These are phyloP conservation scores for Catharus fuscescens DNA, from an alignment of 2,113 vertebrate genomes.

Conservation along the genomic window DNA sequence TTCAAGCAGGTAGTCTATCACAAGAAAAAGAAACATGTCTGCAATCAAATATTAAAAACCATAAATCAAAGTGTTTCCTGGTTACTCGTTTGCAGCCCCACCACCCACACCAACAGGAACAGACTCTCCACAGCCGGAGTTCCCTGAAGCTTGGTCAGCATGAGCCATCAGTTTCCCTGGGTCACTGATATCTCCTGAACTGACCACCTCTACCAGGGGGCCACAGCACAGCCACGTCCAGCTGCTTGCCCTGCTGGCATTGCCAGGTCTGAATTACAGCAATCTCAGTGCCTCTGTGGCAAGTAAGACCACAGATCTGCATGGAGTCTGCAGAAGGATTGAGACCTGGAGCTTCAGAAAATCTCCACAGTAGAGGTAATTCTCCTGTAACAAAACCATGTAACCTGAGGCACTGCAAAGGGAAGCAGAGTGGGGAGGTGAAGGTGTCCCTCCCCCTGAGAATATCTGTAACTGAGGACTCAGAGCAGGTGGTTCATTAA, in stretches of 20 bases:
- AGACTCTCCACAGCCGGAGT: neutral
- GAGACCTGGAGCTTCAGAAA: neutral
- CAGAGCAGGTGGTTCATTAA: neutral
- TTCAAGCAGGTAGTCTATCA: neutral
- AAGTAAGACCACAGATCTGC: neutral
- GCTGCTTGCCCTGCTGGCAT: too few species aligned
- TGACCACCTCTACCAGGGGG: neutral
- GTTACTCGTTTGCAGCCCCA: neutral
- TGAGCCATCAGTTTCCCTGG: fast-evolving
- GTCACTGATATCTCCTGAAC: neutral
- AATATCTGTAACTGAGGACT: neutral
- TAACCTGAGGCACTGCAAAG: neutral
- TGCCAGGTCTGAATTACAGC: neutral
- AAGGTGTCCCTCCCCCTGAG: neutral
- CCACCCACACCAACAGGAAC: neutral
- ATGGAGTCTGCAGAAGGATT: neutral
- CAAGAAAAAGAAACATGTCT: neutral
- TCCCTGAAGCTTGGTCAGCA: neutral
- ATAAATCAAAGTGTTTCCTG: neutral
- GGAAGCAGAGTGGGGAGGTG: neutral
- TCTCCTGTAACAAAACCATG: neutral
- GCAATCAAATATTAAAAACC: neutral
- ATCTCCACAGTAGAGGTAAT: neutral
- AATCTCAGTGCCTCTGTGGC: neutral
- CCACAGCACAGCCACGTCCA: fast-evolving